These are phyloP conservation scores for Lochmaea crataegi DNA, from an alignment of 2,888 invertebrate species.

Conservation along the genomic window DNA sequence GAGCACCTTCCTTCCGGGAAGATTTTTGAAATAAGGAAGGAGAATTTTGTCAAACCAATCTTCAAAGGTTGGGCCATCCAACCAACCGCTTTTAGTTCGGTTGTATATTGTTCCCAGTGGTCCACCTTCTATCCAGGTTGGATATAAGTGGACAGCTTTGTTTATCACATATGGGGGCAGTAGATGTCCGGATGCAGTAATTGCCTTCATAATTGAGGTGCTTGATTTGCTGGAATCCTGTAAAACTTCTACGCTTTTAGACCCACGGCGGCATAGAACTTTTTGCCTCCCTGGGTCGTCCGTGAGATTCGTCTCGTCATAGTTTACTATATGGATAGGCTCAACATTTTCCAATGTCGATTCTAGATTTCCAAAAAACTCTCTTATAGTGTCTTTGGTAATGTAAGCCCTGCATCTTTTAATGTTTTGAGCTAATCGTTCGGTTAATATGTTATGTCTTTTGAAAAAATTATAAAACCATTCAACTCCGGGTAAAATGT, in stretches of 20 bases:
- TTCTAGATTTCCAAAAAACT: no score
- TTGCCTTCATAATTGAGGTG: no score
- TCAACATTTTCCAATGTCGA: not conserved
- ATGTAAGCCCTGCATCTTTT: not conserved
- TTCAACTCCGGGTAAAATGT: no score
- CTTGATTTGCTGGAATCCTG: no score
- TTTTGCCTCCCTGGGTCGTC: constrained; percentile 37
- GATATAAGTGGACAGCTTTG: no score
- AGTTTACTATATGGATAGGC: not conserved
- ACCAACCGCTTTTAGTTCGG: constrained; percentile 12
- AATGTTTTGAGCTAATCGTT: not conserved
- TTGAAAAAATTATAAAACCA: constrained; percentile 29
- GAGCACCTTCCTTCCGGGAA: constrained; percentile 23
- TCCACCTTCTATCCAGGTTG: no score
- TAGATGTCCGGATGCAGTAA: no score
- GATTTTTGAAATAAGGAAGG: constrained; percentile 29
- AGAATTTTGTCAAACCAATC: constrained; percentile 27
- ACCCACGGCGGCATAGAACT: constrained; percentile 14
- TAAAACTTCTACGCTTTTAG: no score
- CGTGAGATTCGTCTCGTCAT: constrained; percentile 30
- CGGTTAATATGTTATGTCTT: constrained; percentile 22
- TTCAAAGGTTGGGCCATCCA: constrained; percentile 12
- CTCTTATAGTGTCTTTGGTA: no score
- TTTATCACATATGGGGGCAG: no score
- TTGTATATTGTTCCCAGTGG: no score